These are phyloP conservation scores for Aspiorhynchus laticeps DNA, from an alignment of 2,113 vertebrate genomes.

Conservation along the genomic window DNA sequence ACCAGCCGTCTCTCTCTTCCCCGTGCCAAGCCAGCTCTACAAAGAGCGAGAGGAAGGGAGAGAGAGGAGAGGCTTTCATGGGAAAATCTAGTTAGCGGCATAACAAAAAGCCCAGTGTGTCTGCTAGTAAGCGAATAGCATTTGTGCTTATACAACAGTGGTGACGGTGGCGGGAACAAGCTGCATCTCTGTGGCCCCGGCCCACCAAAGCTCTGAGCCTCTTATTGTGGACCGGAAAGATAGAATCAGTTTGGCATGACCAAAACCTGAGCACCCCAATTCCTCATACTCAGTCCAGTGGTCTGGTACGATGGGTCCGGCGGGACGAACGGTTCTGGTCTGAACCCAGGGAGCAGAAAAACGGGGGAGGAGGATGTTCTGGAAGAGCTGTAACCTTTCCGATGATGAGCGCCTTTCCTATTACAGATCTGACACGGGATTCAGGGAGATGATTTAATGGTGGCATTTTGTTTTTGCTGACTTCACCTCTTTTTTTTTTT, in stretches of 20 bases:
- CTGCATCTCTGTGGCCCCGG: constrained; percentile 8
- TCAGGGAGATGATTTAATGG: constrained; percentile 90
- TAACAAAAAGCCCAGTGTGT: constrained; percentile 65
- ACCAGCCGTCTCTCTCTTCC: constrained; percentile 12
- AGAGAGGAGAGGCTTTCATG: constrained; percentile 53
- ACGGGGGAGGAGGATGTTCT: constrained; percentile 76
- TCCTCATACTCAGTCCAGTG: constrained; percentile 76
- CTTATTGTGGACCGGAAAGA: constrained; percentile 54
- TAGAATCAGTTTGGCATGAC: constrained; percentile 79
- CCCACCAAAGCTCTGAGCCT: constrained; percentile 29
- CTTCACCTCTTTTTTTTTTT: constrained; percentile 66
- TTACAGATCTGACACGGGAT: constrained; percentile 87
- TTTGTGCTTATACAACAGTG: constrained; percentile 71
- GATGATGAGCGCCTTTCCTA: constrained; percentile 85
- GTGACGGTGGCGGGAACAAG: constrained; percentile 51
- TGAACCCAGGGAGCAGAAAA: constrained; percentile 44
- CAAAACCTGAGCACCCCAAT: constrained; percentile 83
- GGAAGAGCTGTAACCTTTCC: constrained; percentile 88
- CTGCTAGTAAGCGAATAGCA: constrained; percentile 68
- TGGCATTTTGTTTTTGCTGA: constrained; percentile 97
- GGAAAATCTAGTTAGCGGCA: constrained; percentile 61
- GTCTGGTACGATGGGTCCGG: constrained; percentile 72
- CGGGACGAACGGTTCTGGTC: constrained; percentile 66
- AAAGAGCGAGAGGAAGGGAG: constrained; percentile 27
- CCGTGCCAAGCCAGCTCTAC: constrained; percentile 47